Percentiles rank a stretch among this genome's conserved stretches.
These are phyloP conservation scores for Jordanella pulchra DNA, from an alignment of 2,797 vertebrate species.

Conservation along the genomic window DNA sequence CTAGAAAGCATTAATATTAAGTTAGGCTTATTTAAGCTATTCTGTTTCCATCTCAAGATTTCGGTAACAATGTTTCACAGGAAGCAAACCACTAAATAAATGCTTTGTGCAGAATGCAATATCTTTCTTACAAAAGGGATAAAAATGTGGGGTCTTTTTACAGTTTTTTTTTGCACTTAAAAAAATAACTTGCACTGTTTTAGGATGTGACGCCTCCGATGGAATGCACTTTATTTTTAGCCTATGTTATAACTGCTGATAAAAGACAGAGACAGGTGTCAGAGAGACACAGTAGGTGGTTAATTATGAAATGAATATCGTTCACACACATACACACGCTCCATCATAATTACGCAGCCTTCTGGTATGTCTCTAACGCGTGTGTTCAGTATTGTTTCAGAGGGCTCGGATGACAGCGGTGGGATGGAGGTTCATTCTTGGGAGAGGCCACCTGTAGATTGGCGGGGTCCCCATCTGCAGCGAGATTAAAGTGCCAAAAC, in stretches of 20 bases:
- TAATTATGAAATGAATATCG: slow-evolving; percentile 64
- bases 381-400: slow-evolving; percentile 61
- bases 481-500: slow-evolving; percentile 62
- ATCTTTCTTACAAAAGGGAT: background rate
- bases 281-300: slow-evolving; percentile 41
- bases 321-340: slow-evolving; percentile 14
- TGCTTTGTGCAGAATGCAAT: background rate
- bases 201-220: slow-evolving; percentile 3
- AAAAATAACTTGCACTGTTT: slow-evolving; percentile 1
- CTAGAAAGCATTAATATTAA: no score
- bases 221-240: slow-evolving; percentile 15
- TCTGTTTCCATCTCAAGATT: no score
- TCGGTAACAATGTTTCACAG: no score
- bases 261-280: slow-evolving; percentile 60
- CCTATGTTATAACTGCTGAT: slow-evolving; percentile 37
- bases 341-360: slow-evolving; percentile 52
- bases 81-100: no score
- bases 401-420: slow-evolving; percentile 64
- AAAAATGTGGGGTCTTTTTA: background rate
- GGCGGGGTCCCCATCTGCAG: slow-evolving; percentile 71
- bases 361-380: slow-evolving; percentile 53
- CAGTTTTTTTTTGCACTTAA: background rate
- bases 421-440: slow-evolving; percentile 65
- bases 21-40: no score
- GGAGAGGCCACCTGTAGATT: slow-evolving; percentile 80